Evolutionary conservation across 2,797 vertebrate genomes (phyloP).

Genomic region (Sciurus vulgaris): DNA sequence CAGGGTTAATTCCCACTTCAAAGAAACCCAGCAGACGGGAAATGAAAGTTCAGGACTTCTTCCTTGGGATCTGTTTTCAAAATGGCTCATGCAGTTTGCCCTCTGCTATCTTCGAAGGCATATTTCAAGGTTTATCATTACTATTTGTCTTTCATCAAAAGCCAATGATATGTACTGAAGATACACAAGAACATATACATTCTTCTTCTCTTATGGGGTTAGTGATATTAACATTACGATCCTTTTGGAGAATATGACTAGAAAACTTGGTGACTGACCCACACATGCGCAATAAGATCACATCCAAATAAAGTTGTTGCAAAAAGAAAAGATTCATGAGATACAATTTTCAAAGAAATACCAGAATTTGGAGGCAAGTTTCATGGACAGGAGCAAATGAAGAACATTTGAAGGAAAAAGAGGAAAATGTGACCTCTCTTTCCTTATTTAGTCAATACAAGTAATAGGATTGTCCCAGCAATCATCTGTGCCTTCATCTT

Average conservation of each 20-base stretch:
- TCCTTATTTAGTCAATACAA: not conserved
- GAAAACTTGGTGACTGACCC: not conserved
- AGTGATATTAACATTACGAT: not conserved
- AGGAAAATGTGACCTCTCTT: not conserved
- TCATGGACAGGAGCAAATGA: slow-evolving; percentile 8
- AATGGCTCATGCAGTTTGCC: slow-evolving; percentile 70
- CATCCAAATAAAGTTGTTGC: not conserved
- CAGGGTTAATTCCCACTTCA: slow-evolving; percentile 75
- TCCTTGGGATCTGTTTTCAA: slow-evolving; percentile 73
- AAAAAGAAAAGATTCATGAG: slow-evolving; percentile 34
- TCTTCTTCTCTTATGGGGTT: not conserved
- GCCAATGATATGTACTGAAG: slow-evolving; percentile 61
- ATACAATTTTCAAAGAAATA: not conserved
- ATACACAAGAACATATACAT: not conserved
- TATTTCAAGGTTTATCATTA: slow-evolving; percentile 62
- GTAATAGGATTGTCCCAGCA: not conserved
- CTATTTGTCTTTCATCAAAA: slow-evolving; percentile 68
- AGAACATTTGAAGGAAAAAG: not conserved
- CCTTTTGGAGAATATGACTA: not conserved
- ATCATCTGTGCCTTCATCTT: not conserved
- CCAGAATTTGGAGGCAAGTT: not conserved
- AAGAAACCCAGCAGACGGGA: slow-evolving; percentile 74
- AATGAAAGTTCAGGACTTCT: slow-evolving; percentile 78
- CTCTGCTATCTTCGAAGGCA: slow-evolving; percentile 37
- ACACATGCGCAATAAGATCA: not conserved